These are phyloP conservation scores for Linnaemya tessellans DNA, from an alignment of 2,888 invertebrate genomes.

Conservation along the genomic window DNA sequence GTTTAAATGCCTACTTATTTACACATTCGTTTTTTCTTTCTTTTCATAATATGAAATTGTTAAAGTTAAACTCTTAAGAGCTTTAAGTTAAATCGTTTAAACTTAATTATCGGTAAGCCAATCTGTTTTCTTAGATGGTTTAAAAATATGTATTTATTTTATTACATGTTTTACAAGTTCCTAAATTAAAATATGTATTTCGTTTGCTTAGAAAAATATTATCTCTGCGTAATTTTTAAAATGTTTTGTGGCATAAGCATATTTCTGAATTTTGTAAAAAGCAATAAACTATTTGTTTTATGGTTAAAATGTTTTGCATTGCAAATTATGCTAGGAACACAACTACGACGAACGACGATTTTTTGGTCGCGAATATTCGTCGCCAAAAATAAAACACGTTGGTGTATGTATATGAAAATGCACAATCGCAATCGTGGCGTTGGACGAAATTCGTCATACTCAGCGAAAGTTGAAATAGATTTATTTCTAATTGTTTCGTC, in stretches of 20 bases:
- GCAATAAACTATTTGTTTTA: neutral
- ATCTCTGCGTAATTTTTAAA: neutral
- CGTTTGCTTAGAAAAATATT: neutral
- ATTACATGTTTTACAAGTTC: too few species aligned
- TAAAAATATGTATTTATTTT: neutral
- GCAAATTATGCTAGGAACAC: too few species aligned
- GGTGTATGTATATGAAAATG: too few species aligned
- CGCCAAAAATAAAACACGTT: too few species aligned
- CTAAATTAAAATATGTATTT: neutral
- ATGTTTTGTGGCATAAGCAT: neutral
- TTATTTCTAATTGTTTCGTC: too few species aligned
- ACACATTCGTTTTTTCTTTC: neutral
- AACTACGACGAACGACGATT: too few species aligned
- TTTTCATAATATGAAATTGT: neutral
- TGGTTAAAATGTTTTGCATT: neutral
- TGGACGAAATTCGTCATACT: too few species aligned
- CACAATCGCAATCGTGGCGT: too few species aligned
- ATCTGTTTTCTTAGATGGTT: neutral
- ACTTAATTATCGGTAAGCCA: neutral
- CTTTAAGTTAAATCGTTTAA: neutral
- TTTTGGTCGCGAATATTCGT: too few species aligned
- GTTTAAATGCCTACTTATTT: slow-evolving; percentile 6
- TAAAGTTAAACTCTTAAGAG: neutral
- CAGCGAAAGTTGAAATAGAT: too few species aligned
- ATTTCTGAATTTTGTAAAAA: neutral